Conservation (phyloP, 2,797 vertebrate species). For the Melanotaenia nigrans region DNA sequence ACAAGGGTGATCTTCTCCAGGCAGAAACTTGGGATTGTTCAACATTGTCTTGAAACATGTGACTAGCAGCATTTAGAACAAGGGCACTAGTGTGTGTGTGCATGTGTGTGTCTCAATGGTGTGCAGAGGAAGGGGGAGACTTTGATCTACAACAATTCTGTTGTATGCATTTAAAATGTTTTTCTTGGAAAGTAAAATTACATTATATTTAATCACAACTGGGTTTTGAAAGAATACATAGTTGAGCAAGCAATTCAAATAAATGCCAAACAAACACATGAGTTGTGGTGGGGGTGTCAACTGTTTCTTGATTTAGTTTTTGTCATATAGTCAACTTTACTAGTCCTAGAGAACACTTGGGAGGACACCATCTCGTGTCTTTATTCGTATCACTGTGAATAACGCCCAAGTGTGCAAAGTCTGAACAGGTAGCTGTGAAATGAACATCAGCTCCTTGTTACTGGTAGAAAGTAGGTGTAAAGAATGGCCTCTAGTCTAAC, state of each 20-base stretch:
- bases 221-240: no score
- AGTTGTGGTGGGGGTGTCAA: background rate
- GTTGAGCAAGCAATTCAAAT: no score
- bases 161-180: background rate
- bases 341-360: conserved; percentile 2
- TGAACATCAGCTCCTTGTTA: conserved; percentile 79
- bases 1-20: conserved; percentile 75
- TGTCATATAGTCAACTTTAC: background rate
- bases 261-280: background rate
- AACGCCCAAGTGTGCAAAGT: conserved; percentile 64
- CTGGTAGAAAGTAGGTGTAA: conserved; percentile 80
- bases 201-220: no score
- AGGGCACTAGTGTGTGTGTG: conserved; percentile 64
- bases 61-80: conserved; percentile 79
- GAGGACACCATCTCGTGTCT: conserved; percentile 44
- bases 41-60: conserved; percentile 86
- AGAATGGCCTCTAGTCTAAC: conserved; percentile 65
- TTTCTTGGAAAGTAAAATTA: background rate
- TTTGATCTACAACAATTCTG: background rate
- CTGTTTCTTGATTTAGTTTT: background rate
- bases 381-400: conserved; percentile 59
- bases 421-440: conserved; percentile 81
- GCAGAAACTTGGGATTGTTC: conserved; percentile 73
- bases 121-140: conserved; percentile 7
- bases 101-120: conserved; percentile 1